Percentiles rank a stretch among this genome's conserved stretches.
Conservation (phyloP, 2,888 invertebrate genomes). For the Dastarcus helophoroides region DNA sequence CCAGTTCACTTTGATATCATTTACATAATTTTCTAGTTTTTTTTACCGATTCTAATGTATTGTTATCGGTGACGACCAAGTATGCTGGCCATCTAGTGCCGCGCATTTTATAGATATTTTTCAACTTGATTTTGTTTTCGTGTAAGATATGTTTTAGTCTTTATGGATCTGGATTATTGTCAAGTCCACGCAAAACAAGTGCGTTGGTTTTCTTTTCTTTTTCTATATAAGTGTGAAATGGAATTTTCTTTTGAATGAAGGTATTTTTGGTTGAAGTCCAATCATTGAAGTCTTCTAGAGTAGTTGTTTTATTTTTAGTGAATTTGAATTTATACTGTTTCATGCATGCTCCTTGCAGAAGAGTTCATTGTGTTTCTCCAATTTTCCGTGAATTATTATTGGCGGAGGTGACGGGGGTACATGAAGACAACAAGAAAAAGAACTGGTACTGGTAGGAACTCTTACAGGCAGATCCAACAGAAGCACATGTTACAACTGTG, state of each 20-base stretch:
- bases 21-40: conserved; percentile 1
- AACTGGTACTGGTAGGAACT: too few species aligned
- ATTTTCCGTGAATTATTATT: neutral
- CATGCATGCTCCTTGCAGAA: too few species aligned
- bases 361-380: too few species aligned
- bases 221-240: conserved; percentile 6
- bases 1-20: conserved; percentile 13
- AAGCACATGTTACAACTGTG: too few species aligned
- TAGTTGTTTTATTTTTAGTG: too few species aligned
- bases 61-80: conserved; percentile 3
- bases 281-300: too few species aligned
- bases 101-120: conserved; percentile 4
- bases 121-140: conserved; percentile 1
- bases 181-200: conserved; percentile 6
- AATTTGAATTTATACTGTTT: too few species aligned
- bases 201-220: conserved; percentile 6
- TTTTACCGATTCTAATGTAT: neutral
- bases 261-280: too few species aligned
- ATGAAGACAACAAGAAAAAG: too few species aligned
- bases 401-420: neutral
- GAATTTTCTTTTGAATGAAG: neutral
- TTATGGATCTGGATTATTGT: neutral
- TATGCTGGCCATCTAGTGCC: neutral
- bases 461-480: too few species aligned
- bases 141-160: neutral